A percentile compares a stretch with the other conserved stretches of the same genome.
phyloP scores from a whole-genome alignment of 2,113 vertebrate genomes.

The Pygoscelis antarcticus region DNA sequence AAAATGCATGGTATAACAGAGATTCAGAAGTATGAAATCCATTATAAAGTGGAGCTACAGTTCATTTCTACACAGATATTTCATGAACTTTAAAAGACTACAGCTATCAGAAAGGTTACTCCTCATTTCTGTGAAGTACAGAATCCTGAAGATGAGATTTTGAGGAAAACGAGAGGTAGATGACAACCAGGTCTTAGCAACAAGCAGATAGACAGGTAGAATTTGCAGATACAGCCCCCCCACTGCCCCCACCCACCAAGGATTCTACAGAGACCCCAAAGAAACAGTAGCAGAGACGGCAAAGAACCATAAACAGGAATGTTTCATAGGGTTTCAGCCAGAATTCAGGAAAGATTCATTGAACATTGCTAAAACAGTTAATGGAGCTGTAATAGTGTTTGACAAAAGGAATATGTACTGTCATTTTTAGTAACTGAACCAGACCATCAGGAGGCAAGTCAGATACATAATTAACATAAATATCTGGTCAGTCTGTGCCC shows the following conservation, averaged over 20 bases:
- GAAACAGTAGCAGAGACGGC: not conserved
- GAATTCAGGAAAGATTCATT: not conserved
- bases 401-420: not conserved
- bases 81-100: not conserved
- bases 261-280: not conserved
- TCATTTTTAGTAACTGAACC: not conserved
- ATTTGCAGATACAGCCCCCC: not conserved
- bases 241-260: too few relatives aligned
- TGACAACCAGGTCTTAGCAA: not conserved
- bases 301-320: not conserved
- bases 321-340: not conserved
- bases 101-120: not conserved
- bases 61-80: not conserved
- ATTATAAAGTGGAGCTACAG: not conserved
- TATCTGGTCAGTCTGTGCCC: not conserved
- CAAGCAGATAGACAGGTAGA: not conserved
- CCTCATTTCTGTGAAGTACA: not conserved
- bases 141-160: not conserved
- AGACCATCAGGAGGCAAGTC: not conserved
- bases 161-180: not conserved
- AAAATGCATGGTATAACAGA: not conserved
- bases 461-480: not conserved
- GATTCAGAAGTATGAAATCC: conserved; percentile 7
- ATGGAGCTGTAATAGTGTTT: not conserved
- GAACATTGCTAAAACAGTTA: not conserved